These are phyloP conservation scores for Thalassoma bifasciatum DNA, from an alignment of 2,113 vertebrate genomes.

Conservation along the genomic window DNA sequence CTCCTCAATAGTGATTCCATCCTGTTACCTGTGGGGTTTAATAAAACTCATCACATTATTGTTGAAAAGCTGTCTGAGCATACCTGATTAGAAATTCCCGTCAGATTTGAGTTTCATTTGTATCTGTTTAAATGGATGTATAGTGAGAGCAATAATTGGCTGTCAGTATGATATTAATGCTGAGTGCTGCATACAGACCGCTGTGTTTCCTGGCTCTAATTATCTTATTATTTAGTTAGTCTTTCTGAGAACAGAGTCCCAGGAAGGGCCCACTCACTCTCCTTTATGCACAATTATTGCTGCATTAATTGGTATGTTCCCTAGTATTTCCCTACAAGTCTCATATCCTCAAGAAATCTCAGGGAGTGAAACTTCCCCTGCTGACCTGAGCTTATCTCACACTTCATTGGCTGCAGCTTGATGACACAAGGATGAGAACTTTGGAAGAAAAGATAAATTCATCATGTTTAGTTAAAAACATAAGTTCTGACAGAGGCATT, in stretches of 20 bases:
- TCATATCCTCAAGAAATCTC: conserved; percentile 1
- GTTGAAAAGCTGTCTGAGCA: not conserved
- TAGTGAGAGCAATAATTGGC: not conserved
- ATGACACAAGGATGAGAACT: conserved; percentile 12
- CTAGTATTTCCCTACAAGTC: not conserved
- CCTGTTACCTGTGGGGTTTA: not conserved
- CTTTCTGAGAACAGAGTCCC: conserved; percentile 27
- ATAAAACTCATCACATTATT: not conserved
- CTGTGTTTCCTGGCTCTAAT: conserved; percentile 30
- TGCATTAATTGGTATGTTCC: conserved; percentile 20
- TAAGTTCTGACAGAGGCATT: not conserved
- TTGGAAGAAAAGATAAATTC: not conserved
- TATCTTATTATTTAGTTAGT: conserved; percentile 48
- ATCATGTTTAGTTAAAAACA: conserved; percentile 6
- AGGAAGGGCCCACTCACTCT: conserved; percentile 22
- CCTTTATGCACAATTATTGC: conserved; percentile 10
- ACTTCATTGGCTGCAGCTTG: not conserved
- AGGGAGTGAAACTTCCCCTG: not conserved
- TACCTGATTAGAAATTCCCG: not conserved
- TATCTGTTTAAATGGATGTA: not conserved
- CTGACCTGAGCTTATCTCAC: conserved; percentile 13
- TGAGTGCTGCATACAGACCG: not conserved
- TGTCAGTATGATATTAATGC: conserved; percentile 27
- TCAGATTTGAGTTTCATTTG: not conserved
- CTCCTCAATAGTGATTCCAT: too few species aligned